phyloP scores from a whole-genome alignment of 1,140 invertebrate species.

The Scaptomyza pallida region DNA sequence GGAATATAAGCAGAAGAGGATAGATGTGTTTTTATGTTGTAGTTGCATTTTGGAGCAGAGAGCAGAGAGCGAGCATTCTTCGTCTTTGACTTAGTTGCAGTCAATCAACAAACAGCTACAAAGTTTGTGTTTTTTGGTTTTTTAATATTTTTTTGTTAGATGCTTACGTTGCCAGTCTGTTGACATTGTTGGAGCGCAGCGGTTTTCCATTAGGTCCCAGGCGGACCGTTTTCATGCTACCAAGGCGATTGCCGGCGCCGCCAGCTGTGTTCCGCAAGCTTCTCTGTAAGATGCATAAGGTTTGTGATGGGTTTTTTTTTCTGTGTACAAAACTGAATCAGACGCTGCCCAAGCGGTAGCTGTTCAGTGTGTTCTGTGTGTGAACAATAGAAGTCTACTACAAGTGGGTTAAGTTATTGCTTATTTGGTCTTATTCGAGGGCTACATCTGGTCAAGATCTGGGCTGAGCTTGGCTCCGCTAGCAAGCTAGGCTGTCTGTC shows the following conservation, averaged over 20 bases:
- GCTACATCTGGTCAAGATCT: slow-evolving; percentile 5
- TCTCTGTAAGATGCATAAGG: slow-evolving; percentile 84
- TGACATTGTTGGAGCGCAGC: slow-evolving; percentile 70
- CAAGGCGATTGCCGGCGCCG: slow-evolving; percentile 46
- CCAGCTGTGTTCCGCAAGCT: slow-evolving; percentile 71
- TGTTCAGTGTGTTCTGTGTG: slow-evolving; percentile 44
- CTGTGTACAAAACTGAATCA: slow-evolving; percentile 46
- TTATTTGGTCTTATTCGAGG: neutral
- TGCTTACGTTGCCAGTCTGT: slow-evolving; percentile 83
- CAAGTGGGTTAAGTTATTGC: slow-evolving; percentile 19
- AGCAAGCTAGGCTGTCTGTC: slow-evolving; percentile 7
- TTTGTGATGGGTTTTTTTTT: slow-evolving; percentile 68
- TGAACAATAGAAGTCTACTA: slow-evolving; percentile 44
- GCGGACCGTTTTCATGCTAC: slow-evolving; percentile 66
- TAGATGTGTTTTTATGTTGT: slow-evolving; percentile 53
- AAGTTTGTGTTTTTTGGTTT: slow-evolving; percentile 29
- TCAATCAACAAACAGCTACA: slow-evolving; percentile 30
- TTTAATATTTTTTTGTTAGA: slow-evolving; percentile 45
- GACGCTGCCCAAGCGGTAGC: slow-evolving; percentile 49
- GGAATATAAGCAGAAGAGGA: slow-evolving; percentile 65
- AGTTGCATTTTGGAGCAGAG: slow-evolving; percentile 39
- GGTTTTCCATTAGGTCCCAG: slow-evolving; percentile 75
- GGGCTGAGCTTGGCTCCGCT: slow-evolving; percentile 18
- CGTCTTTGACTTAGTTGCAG: slow-evolving; percentile 5
- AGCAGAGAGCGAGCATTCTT: slow-evolving; percentile 27